Evolutionary conservation across 2,797 vertebrate species (phyloP).

Genomic region (Petrocephalus schoutedeni): DNA sequence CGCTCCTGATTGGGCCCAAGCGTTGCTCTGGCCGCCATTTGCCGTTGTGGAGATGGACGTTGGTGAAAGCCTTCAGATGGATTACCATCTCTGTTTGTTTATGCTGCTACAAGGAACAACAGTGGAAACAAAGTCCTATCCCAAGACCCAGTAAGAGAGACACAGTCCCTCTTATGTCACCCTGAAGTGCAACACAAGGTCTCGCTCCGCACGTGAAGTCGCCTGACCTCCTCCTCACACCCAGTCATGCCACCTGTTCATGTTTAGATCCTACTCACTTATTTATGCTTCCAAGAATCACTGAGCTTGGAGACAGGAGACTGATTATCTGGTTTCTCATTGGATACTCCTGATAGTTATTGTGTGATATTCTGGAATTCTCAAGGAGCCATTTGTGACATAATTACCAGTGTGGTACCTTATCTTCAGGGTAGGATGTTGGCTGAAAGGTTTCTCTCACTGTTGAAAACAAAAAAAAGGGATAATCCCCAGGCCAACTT

Average conservation of each 20-base stretch:
- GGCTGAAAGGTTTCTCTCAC: not conserved
- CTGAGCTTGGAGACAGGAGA: not conserved
- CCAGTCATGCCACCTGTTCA: not conserved
- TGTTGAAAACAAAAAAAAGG: not conserved
- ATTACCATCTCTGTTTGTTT: not conserved
- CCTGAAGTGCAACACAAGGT: not conserved
- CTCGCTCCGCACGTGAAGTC: not conserved
- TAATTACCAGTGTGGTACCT: slow-evolving; percentile 1
- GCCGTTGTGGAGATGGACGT: not conserved
- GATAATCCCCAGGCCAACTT: slow-evolving; percentile 19
- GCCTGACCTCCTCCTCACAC: not conserved
- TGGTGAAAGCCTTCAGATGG: not conserved
- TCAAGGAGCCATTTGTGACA: slow-evolving; percentile 9
- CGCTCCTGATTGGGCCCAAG: not conserved
- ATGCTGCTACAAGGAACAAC: not conserved
- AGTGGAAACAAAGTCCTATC: not conserved
- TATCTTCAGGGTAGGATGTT: not conserved
- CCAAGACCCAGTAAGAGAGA: not conserved
- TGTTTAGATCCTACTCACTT: not conserved
- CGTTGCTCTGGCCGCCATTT: not conserved
- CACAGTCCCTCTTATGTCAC: not conserved
- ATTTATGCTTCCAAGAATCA: slow-evolving; percentile 3
- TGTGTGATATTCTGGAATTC: not conserved
- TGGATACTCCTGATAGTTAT: not conserved
- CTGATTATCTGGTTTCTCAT: not conserved